Evolutionary conservation across 2,113 vertebrate species (phyloP), one percentile per base, ranked within the genome.

Genomic region (Eclectus roratus): DNA sequence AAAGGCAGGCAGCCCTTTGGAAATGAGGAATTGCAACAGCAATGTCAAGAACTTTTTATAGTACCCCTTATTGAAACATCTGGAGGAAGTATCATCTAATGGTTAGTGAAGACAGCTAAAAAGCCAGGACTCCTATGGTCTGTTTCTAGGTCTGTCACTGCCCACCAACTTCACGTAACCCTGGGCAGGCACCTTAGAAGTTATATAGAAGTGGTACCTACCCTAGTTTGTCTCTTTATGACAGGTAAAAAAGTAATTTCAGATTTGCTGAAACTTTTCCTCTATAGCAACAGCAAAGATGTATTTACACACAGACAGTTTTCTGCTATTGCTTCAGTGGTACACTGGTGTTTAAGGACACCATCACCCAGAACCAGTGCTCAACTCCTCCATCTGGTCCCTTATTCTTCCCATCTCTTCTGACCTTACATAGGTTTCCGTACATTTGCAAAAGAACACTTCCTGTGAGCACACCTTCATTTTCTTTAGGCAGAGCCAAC

Each of bases 71-170:
- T n/a, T 92, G 63, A 94, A 95, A 91, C 94, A 96, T 95, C 92
- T 96, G 94, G 92, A 93, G 78, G 91, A 96, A 96, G 86, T 66
- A 86, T 35, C 69, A 86, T 76, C 86, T 53, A 73, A 86, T 84
- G 41, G 80, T 53, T 81, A 71, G 58, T 21, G 35, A 84, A 92
- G 88, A 92, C 8, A 66, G 66, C 56, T 76, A 63, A 84, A 76
- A 77, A 71, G 56, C 19, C 52, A 92, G 41, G 41, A 76, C 28
- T 76, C 46, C 46, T 41, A 11, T 6, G 11, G 35, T 95, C 49
- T 65, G 20, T 53, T 96, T 81, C 52, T 79, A 74, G 31, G 47
- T 78, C 72, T 79, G 80, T 65, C 49, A 52, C 73, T 58, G 50
- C 27, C 24, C 60, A 78, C 46, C 37, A 56, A 84, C 47, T 89